A percentile compares a stretch with the other conserved stretches of the same genome.
Conservation (phyloP, 2,888 invertebrate species). For the Limnephilus rhombicus region DNA sequence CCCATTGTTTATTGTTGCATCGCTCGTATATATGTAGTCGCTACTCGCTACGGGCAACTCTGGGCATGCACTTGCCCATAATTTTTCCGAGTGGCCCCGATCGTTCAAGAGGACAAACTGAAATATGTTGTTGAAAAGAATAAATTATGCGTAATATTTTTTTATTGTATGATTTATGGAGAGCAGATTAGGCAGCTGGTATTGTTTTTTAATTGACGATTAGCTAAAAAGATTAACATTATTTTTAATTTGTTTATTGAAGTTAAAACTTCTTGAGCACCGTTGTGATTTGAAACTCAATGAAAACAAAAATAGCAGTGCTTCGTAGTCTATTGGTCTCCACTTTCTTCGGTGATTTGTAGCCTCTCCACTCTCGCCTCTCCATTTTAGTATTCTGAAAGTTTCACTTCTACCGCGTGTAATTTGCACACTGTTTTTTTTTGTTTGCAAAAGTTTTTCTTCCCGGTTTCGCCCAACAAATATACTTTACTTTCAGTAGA, state of each 20-base stretch:
- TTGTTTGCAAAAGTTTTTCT: no score
- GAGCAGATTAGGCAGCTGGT: neutral
- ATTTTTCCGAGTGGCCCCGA: slow-evolving; percentile 58
- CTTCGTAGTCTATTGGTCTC: no score
- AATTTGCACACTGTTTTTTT: no score
- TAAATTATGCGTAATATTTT: slow-evolving; percentile 51
- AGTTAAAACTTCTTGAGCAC: no score
- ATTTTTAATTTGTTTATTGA: neutral
- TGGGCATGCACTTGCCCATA: slow-evolving; percentile 51
- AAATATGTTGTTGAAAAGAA: slow-evolving; percentile 22
- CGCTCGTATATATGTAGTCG: slow-evolving; percentile 49
- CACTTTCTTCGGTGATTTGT: no score
- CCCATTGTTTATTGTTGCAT: neutral
- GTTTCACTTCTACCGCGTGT: no score
- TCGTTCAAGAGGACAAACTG: slow-evolving; percentile 43
- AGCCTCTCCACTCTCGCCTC: no score
- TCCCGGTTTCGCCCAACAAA: no score
- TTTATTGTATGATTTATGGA: slow-evolving; percentile 40
- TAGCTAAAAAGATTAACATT: neutral
- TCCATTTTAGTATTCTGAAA: no score
- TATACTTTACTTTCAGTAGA: neutral
- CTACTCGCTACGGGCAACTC: slow-evolving; percentile 34
- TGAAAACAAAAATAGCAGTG: no score
- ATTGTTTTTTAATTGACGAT: neutral
- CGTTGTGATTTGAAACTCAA: no score